Evolutionary conservation across 2,797 vertebrate genomes (phyloP).

Genomic region (Cossypha heuglini): DNA sequence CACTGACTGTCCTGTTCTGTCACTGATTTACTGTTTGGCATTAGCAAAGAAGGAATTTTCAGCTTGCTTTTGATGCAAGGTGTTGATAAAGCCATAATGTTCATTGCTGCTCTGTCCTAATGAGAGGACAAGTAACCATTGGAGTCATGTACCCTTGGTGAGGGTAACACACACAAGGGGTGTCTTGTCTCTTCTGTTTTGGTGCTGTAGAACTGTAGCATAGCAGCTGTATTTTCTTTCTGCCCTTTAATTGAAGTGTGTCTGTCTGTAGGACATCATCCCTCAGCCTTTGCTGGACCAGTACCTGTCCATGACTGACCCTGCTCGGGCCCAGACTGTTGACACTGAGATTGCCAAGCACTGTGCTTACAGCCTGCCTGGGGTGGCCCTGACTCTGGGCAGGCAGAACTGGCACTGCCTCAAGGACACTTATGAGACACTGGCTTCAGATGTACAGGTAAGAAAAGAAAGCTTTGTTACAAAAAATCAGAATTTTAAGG

Average conservation of each 20-base stretch:
- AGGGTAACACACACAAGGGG: neutral
- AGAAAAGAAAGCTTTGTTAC: neutral
- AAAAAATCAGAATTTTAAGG: neutral
- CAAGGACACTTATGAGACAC: constrained; percentile 69
- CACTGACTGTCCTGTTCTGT: neutral
- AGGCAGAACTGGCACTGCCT: constrained; percentile 80
- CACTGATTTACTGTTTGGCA: neutral
- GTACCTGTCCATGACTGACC: constrained; percentile 78
- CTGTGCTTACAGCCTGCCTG: constrained; percentile 76
- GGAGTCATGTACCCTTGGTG: neutral
- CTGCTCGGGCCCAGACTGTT: constrained; percentile 74
- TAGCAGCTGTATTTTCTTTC: neutral
- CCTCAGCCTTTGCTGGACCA: constrained; percentile 77
- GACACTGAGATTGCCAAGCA: constrained; percentile 76
- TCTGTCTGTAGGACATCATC: constrained; percentile 70
- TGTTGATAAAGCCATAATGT: neutral
- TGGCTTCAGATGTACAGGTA: constrained; percentile 79
- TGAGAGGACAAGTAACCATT: neutral
- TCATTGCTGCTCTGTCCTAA: neutral
- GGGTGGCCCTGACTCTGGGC: constrained; percentile 74
- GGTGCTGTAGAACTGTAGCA: neutral
- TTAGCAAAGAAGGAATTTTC: neutral
- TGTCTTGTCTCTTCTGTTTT: neutral
- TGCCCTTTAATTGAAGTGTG: neutral
- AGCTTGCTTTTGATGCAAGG: neutral